phyloP scores from a whole-genome alignment of 2,113 vertebrate species.

The Equus przewalskii region DNA sequence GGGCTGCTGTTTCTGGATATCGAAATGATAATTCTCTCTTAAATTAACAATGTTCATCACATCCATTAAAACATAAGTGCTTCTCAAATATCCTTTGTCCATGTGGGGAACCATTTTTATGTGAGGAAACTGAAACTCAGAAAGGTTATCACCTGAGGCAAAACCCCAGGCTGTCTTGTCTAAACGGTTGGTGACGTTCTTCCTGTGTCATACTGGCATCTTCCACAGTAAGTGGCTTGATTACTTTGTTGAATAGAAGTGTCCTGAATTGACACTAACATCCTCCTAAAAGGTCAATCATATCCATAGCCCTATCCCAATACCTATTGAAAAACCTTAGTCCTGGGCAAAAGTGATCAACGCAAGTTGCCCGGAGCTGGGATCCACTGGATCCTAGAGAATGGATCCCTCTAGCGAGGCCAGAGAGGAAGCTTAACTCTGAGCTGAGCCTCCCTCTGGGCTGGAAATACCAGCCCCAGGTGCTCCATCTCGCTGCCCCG shows the following conservation, averaged over 20 bases:
- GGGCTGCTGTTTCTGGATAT: background rate
- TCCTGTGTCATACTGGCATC: background rate
- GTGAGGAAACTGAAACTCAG: constrained; percentile 18
- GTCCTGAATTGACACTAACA: background rate
- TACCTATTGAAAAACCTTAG: background rate
- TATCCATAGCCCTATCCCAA: background rate
- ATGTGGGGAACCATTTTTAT: background rate
- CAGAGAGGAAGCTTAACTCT: constrained; percentile 54
- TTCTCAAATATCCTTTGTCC: background rate
- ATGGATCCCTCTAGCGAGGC: background rate
- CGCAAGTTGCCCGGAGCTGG: background rate
- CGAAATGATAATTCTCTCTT: background rate
- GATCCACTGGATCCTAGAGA: constrained; percentile 11
- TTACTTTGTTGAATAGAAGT: background rate
- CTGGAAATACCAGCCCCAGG: constrained; percentile 74
- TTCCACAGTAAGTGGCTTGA: background rate
- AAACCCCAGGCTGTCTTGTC: background rate
- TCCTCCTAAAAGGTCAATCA: background rate
- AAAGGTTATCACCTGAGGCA: background rate
- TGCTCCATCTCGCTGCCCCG: constrained; percentile 47
- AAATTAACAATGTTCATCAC: background rate
- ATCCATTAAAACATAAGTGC: background rate
- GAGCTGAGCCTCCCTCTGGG: constrained; percentile 17
- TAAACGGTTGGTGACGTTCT: background rate
- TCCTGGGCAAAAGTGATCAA: background rate